Percentiles rank a stretch among this genome's conserved stretches.
phyloP scores from a whole-genome alignment of 2,797 vertebrate genomes.

The Numenius phaeopus region DNA sequence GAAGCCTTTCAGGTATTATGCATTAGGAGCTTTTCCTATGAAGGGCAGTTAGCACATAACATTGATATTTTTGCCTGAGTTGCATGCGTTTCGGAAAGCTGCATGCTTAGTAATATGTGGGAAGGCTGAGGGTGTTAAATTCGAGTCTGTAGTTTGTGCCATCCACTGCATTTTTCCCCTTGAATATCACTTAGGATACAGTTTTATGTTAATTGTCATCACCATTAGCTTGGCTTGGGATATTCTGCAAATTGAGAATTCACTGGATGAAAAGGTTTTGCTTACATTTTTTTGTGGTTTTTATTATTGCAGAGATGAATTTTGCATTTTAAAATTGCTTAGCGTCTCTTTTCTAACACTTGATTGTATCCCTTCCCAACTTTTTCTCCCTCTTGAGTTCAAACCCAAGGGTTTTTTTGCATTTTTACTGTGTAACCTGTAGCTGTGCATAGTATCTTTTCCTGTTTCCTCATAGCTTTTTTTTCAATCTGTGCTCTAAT shows the following conservation, averaged over 20 bases:
- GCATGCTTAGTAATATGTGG: not conserved
- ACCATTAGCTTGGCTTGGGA: not conserved
- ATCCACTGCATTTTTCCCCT: not conserved
- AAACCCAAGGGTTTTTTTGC: not conserved
- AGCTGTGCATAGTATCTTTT: not conserved
- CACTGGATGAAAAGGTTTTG: not conserved
- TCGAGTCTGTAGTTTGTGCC: not conserved
- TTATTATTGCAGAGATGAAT: not conserved
- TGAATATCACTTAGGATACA: not conserved
- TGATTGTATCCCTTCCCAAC: not conserved
- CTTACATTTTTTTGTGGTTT: not conserved
- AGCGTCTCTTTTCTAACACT: not conserved
- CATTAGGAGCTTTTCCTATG: not conserved
- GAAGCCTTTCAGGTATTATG: slow-evolving; percentile 5
- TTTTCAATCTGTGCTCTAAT: not conserved
- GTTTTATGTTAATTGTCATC: not conserved
- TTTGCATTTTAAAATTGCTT: not conserved
- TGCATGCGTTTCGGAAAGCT: not conserved
- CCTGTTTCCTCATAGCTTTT: not conserved
- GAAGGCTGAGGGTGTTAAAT: not conserved
- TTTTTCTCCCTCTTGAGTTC: not conserved
- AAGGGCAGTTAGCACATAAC: slow-evolving; percentile 30
- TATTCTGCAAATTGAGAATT: not conserved
- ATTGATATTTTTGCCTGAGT: not conserved
- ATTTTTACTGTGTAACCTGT: not conserved